Evolutionary conservation across 1,140 invertebrate species (phyloP).

Genomic region (Acromyrmex charruanus): DNA sequence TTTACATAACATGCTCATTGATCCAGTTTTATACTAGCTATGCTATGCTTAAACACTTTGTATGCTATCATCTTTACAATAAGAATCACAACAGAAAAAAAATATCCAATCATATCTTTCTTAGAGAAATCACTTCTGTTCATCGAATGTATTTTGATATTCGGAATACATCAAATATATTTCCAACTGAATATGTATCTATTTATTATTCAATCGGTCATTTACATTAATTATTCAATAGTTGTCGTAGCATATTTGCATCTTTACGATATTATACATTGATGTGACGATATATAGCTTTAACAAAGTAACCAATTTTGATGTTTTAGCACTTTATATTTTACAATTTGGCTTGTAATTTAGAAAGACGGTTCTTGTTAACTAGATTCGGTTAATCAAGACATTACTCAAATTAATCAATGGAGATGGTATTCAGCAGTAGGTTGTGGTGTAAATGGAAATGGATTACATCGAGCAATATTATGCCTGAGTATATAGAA

Average conservation of each 20-base stretch:
- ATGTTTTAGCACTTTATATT: neutral
- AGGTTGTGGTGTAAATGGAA: constrained; percentile 36
- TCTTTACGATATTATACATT: neutral
- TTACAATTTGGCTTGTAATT: neutral
- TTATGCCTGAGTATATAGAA: constrained; percentile 39
- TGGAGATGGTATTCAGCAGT: constrained; percentile 12
- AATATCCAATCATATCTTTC: neutral
- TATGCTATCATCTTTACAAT: neutral
- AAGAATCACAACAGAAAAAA: neutral
- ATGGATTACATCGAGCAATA: constrained; percentile 45
- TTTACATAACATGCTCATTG: too few relatives aligned
- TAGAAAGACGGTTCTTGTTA: neutral
- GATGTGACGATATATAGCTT: neutral
- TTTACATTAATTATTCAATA: constrained; percentile 16
- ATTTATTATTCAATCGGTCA: constrained; percentile 4
- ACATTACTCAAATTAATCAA: constrained; percentile 35
- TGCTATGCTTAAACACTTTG: neutral
- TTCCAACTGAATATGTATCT: neutral
- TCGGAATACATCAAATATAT: neutral
- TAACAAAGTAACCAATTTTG: neutral
- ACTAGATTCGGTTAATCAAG: constrained; percentile 10
- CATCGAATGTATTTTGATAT: neutral
- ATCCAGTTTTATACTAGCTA: too few relatives aligned
- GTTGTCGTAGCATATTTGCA: neutral
- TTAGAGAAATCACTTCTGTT: neutral